Evolutionary conservation across 2,797 vertebrate species (phyloP), one percentile per base, ranked within the genome.

Genomic region (Champsocephalus gunnari): DNA sequence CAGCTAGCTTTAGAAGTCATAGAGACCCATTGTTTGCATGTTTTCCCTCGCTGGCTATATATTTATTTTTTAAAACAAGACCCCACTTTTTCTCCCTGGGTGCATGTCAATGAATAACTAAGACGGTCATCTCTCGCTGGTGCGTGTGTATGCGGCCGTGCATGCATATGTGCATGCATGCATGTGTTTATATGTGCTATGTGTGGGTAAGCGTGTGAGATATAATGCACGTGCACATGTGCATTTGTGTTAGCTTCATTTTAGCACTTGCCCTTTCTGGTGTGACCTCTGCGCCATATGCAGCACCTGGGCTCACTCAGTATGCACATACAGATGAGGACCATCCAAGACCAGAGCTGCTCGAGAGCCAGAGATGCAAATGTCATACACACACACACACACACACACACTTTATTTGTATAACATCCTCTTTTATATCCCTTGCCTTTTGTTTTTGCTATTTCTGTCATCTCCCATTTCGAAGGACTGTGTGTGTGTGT

Each of bases 241-340:
- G 87, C 86, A 71, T 88, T 91, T 91, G 82, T 87, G 89, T 90
- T 88, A 81, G 90, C 85, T 92, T 94, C 89, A 92, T 93, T 93
- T 92, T 89, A 91, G 86, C 89, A 81, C 90, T 89, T 94, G 94
- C 93, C 94, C 94, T 94, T 94, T 95, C 92, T 90, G 88, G 82
- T 86, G 87, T 94, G 94, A 95, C 94, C 93, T 92, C 90, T 88
- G 91, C 80, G 91, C 92, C 91, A 90, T 81, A 86, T 81, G 85
- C 91, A 90, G 91, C 94, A 95, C 94, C 95, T 94, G 95, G 90
- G 88, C 93, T 93, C 92, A 92, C 92, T 95, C 92, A 93, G 84
- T 95, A 95, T 95, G 94, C 93, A 94, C 94, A 95, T 94, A 94
- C 88, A 92, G 93, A 93, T 92, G 87, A 92, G 92, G 81, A 83